phyloP scores from a whole-genome alignment of 2,113 vertebrate species.

The Pteronura brasiliensis region DNA sequence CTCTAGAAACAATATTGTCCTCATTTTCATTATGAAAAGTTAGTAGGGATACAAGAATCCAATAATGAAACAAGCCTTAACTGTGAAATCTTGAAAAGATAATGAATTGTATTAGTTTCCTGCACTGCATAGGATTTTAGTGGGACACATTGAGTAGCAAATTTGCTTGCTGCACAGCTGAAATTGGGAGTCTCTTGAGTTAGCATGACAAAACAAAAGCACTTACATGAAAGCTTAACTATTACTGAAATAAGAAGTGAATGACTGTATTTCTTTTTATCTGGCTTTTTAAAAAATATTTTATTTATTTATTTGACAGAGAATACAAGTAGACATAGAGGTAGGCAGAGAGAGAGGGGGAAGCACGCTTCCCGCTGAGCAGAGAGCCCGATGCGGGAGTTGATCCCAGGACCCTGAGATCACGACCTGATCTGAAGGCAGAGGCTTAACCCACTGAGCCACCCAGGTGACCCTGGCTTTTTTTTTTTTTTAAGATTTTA shows the following conservation, averaged over 20 bases:
- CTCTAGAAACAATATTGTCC: not conserved
- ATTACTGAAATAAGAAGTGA: not conserved
- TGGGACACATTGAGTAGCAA: not conserved
- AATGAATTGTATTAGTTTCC: not conserved
- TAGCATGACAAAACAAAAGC: not conserved
- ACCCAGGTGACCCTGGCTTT: too few species aligned
- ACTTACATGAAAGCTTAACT: not conserved
- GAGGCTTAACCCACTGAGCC: too few species aligned
- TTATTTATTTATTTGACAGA: too few species aligned
- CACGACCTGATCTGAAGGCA: too few species aligned
- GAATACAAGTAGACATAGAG: too few species aligned
- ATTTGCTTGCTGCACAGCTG: not conserved
- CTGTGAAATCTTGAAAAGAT: not conserved
- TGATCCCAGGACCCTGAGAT: too few species aligned
- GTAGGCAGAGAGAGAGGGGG: too few species aligned
- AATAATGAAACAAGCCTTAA: not conserved
- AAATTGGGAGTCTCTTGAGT: not conserved
- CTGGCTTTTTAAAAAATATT: not conserved
- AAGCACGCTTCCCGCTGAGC: too few species aligned
- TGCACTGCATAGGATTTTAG: not conserved
- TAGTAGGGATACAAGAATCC: not conserved
- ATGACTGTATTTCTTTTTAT: not conserved
- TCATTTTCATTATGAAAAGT: not conserved
- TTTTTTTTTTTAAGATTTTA: too few species aligned
- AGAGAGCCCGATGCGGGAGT: too few species aligned